A percentile compares a stretch with the other conserved stretches of the same genome.
These are phyloP conservation scores for Cephalopterus ornatus DNA, from an alignment of 2,113 vertebrate species.

Conservation along the genomic window DNA sequence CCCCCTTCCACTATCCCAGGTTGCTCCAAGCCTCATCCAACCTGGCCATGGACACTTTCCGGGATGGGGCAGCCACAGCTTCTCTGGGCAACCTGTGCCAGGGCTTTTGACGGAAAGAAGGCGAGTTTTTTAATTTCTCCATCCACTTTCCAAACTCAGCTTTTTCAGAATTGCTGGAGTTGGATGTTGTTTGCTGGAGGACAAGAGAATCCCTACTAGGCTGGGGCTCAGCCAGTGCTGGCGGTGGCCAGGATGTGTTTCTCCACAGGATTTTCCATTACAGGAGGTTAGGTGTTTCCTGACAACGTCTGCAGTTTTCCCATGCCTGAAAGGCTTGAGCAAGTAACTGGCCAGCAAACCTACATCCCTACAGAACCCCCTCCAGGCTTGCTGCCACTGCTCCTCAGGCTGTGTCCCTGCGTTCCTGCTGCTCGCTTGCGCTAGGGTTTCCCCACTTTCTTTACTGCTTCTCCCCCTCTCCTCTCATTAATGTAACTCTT, in stretches of 20 bases:
- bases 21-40: rapidly evolving
- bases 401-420: neutral
- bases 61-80: neutral
- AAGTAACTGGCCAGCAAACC: neutral
- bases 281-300: neutral
- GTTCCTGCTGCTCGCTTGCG: neutral
- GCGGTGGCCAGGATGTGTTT: neutral
- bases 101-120: neutral
- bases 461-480: neutral
- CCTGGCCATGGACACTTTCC: rapidly evolving
- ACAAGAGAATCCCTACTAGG: neutral
- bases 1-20: neutral
- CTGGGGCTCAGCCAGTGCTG: neutral
- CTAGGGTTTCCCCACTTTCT: rapidly evolving
- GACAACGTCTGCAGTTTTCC: neutral
- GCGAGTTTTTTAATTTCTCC: neutral
- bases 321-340: neutral
- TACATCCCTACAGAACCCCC: rapidly evolving
- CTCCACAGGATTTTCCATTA: neutral
- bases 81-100: neutral
- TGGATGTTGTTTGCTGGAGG: neutral
- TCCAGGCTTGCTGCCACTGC: neutral
- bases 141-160: neutral
- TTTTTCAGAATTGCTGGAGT: neutral
- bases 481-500: neutral